Percentiles rank a stretch among this genome's conserved stretches.
Conservation (phyloP, 1,140 invertebrate genomes). For the Battus philenor region DNA sequence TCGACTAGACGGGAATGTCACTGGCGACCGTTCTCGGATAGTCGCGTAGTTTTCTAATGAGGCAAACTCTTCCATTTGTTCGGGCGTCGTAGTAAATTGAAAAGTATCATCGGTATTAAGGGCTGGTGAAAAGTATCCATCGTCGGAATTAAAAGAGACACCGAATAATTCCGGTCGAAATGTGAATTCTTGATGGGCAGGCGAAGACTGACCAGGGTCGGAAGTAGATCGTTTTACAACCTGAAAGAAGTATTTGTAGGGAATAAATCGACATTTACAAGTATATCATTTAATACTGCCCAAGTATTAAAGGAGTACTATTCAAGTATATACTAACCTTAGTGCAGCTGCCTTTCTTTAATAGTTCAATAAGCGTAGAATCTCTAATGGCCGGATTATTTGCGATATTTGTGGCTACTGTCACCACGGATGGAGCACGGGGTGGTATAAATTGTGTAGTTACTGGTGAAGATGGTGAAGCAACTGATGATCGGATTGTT, state of each 20-base stretch:
- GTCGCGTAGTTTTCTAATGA: slow-evolving; percentile 81
- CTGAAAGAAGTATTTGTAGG: no score
- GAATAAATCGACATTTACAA: no score
- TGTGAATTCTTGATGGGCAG: slow-evolving; percentile 76
- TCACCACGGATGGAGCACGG: slow-evolving; percentile 78
- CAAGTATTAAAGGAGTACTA: not conserved
- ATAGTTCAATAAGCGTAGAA: slow-evolving; percentile 77
- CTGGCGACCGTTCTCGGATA: slow-evolving; percentile 76
- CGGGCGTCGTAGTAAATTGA: slow-evolving; percentile 81
- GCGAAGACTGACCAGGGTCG: slow-evolving; percentile 79
- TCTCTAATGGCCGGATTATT: slow-evolving; percentile 64
- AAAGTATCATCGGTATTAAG: slow-evolving; percentile 88
- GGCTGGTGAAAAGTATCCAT: slow-evolving; percentile 84
- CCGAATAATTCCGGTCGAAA: slow-evolving; percentile 79
- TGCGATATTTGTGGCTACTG: slow-evolving; percentile 36
- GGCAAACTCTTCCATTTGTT: slow-evolving; percentile 82
- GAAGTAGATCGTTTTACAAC: slow-evolving; percentile 77
- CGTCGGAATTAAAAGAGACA: slow-evolving; percentile 80
- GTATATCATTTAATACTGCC: not conserved
- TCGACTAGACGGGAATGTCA: slow-evolving; percentile 81
- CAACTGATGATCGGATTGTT: slow-evolving; percentile 72
- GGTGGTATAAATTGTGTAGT: slow-evolving; percentile 71
- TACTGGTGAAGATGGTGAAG: slow-evolving; percentile 69
- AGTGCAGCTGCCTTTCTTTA: slow-evolving; percentile 80
- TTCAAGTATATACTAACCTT: slow-evolving; percentile 73